Base-by-base conservation (phyloP, 2,113 vertebrate genomes). In the Epinephelus fuscoguttatus region DNA sequence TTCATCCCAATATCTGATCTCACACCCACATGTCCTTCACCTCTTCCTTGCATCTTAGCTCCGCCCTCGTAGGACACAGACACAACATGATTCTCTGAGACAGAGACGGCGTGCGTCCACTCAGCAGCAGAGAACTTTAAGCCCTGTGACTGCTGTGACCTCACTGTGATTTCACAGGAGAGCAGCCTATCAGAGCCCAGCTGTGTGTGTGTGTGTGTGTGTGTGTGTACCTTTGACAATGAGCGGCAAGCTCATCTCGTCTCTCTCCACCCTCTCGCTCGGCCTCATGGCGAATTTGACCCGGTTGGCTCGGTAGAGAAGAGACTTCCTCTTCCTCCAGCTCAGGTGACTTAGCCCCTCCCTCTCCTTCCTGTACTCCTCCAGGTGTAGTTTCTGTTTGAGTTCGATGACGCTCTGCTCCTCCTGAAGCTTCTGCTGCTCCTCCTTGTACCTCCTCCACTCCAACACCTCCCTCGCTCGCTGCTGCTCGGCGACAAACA, bases 391-490 rank as follows among this genome's bases (percentile, higher is more conserved):
- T 73, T 93, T 94, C 89, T 97, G 96, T 57, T 97, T 97, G 71
- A 88, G 91, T 92, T 96, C 93, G 59, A 99, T 96, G 70, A 79
- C 87, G 80, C 94, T 94, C 80, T 93, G 27, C 18, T 98, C 96
- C 78, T 94, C 93, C 83, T 95, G 89, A 69, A 95, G 78, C 91
- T 84, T 97, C 85, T 95, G 95, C 84, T 96, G 95, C 72, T 97
- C 94, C 80, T 96, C 95, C 63, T 84, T 73, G 3, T 94, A 94
- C 2, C 17, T 92, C 63, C 98, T 95, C 98, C 98, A 99, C 21
- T 96, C 92, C 87, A 97, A 84, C 89, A 97, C 97, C 93, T 99
- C 97, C 50, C 92, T 95, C 0, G 98, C 98, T 75, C 96, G 95
- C 94, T 97, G 93, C 98, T 99, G 92, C 79, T 53, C 50, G 4